Percentiles rank a stretch among this genome's conserved stretches.
Conservation (phyloP, 2,888 invertebrate genomes). For the Dicyrtomina minuta region DNA sequence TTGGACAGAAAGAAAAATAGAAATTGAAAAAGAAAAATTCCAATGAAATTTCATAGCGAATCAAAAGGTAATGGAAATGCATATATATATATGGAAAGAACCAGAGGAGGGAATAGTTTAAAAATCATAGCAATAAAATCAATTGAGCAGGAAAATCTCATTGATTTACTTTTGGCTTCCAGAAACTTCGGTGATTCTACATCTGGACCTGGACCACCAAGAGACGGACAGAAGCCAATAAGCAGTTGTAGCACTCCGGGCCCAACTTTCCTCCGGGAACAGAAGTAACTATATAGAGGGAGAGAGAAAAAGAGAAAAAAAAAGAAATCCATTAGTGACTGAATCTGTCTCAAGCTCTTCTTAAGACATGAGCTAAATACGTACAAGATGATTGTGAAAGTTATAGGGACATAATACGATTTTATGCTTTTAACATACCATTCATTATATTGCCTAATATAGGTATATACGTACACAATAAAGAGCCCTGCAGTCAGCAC, state of each 20-base stretch:
- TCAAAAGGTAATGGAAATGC: too few species aligned
- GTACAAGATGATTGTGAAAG: background rate
- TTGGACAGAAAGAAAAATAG: too few species aligned
- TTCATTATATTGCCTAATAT: background rate
- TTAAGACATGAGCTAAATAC: constrained; percentile 3
- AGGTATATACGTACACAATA: background rate
- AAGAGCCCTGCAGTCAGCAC: too few species aligned
- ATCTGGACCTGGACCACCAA: constrained; percentile 81
- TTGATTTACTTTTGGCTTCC: constrained; percentile 67
- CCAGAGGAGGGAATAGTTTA: too few species aligned
- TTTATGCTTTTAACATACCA: too few species aligned
- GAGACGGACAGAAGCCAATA: constrained; percentile 84
- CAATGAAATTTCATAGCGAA: too few species aligned
- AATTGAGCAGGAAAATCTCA: too few species aligned
- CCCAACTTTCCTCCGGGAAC: constrained; percentile 87
- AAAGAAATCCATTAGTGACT: constrained; percentile 25
- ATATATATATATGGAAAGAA: too few species aligned
- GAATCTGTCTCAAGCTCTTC: background rate
- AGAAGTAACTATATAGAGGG: constrained; percentile 67
- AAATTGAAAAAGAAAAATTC: too few species aligned
- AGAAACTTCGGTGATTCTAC: constrained; percentile 80
- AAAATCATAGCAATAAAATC: too few species aligned
- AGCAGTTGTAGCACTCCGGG: constrained; percentile 78
- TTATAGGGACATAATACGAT: background rate
- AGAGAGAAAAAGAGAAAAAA: constrained; percentile 3